Evolutionary conservation across 2,888 invertebrate species (phyloP).

Genomic region (Amphipoea lucens): DNA sequence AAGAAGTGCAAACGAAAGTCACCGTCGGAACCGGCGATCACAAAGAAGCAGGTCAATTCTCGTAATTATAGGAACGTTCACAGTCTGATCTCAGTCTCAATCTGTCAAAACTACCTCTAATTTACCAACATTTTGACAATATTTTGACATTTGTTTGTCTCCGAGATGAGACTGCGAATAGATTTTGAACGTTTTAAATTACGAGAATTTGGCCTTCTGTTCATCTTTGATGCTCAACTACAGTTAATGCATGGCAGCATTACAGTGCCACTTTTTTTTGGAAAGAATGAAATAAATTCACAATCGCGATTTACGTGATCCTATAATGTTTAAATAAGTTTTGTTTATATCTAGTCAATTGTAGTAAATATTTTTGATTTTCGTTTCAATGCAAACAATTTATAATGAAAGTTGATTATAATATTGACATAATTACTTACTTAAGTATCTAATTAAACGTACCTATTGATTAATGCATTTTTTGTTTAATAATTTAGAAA

Average conservation of each 20-base stretch:
- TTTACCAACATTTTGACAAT: too few species aligned
- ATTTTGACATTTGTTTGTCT: too few species aligned
- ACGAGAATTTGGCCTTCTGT: not conserved
- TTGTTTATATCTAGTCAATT: not conserved
- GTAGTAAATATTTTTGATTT: not conserved
- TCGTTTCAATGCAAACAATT: not conserved
- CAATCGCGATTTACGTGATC: not conserved
- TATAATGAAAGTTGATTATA: not conserved
- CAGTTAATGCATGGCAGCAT: not conserved
- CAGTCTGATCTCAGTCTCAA: not conserved
- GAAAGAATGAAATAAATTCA: not conserved
- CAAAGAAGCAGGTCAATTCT: not conserved
- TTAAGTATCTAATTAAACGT: not conserved
- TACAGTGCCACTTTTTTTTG: not conserved
- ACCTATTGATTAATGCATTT: not conserved
- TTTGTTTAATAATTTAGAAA: not conserved
- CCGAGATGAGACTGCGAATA: too few species aligned
- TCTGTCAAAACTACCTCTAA: too few species aligned
- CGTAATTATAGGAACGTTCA: too few species aligned
- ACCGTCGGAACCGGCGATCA: not conserved
- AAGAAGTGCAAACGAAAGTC: not conserved
- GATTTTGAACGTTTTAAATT: too few species aligned
- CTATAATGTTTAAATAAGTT: not conserved
- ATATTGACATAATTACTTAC: not conserved
- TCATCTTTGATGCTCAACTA: not conserved